These are phyloP conservation scores for Drosophila cyrtoloma DNA, from an alignment of 2,888 invertebrate species.

Conservation along the genomic window DNA sequence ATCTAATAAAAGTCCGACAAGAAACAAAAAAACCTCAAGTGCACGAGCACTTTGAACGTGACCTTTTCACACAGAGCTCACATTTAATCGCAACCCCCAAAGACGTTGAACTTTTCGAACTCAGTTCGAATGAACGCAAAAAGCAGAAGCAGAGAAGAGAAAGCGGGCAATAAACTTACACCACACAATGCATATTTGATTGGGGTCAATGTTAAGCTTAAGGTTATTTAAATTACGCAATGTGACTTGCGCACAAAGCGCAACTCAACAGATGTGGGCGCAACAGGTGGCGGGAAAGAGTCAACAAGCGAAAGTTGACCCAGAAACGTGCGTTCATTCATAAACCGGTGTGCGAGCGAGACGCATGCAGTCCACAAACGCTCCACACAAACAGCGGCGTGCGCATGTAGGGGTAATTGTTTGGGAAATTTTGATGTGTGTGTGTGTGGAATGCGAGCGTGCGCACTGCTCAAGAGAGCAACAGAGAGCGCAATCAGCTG, in stretches of 20 bases:
- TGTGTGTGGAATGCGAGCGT: constrained; percentile 55
- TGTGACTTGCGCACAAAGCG: constrained; percentile 55
- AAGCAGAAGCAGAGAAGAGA: constrained; percentile 16
- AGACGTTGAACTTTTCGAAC: constrained; percentile 47
- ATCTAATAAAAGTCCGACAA: background rate
- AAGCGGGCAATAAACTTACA: constrained; percentile 32
- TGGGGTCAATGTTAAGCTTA: constrained; percentile 68
- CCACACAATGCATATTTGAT: constrained; percentile 52
- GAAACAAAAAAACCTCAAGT: background rate
- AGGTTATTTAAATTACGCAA: constrained; percentile 39
- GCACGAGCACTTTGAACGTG: constrained; percentile 47
- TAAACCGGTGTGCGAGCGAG: constrained; percentile 59
- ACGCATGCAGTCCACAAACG: constrained; percentile 48
- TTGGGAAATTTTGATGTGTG: constrained; percentile 74
- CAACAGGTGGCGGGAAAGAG: constrained; percentile 64
- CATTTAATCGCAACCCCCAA: constrained; percentile 29
- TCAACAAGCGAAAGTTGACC: constrained; percentile 64
- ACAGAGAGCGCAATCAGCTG: constrained; percentile 47
- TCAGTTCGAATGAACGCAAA: constrained; percentile 3
- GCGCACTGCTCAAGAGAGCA: constrained; percentile 57
- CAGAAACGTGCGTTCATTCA: constrained; percentile 76
- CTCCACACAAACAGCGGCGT: constrained; percentile 47
- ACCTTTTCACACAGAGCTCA: constrained; percentile 44
- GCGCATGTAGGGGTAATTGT: constrained; percentile 79
- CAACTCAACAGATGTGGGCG: constrained; percentile 16